phyloP scores from a whole-genome alignment of 2,113 vertebrate species.

The Brachyhypopomus gauderio region DNA sequence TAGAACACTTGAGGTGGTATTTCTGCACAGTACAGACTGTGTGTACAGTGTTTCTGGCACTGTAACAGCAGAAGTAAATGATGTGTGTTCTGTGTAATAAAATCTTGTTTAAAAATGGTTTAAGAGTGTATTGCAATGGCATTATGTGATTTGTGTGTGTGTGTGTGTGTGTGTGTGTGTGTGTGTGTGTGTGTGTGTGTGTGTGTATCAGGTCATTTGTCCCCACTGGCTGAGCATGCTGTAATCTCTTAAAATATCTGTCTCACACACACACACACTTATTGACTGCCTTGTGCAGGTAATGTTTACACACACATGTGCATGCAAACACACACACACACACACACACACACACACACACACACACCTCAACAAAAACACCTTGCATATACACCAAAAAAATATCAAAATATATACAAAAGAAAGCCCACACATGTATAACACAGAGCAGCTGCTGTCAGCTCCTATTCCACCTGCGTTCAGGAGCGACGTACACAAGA shows the following conservation, averaged over 20 bases:
- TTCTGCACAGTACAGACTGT: too few species aligned
- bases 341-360: slow-evolving; percentile 5
- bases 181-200: slow-evolving; percentile 31
- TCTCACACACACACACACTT: slow-evolving; percentile 19
- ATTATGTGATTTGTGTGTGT: neutral
- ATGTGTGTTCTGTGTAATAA: too few species aligned
- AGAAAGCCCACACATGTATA: too few species aligned
- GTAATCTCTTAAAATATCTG: slow-evolving; percentile 44
- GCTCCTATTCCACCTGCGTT: neutral
- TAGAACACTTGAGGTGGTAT: too few species aligned
- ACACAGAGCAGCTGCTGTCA: neutral
- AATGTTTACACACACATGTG: slow-evolving; percentile 34
- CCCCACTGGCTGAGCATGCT: slow-evolving; percentile 45
- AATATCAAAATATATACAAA: neutral
- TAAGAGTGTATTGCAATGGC: too few species aligned
- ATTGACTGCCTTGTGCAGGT: slow-evolving; percentile 9
- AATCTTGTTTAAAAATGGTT: too few species aligned
- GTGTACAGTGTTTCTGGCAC: too few species aligned
- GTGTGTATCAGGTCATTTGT: slow-evolving; percentile 43
- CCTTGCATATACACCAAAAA: neutral
- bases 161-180: neutral
- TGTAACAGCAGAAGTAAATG: too few species aligned
- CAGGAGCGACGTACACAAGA: neutral
- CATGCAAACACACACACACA: slow-evolving; percentile 4
- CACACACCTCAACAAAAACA: slow-evolving; percentile 21